Percentiles rank a stretch among this genome's conserved stretches.
phyloP scores from a whole-genome alignment of 2,888 invertebrate species.

The Thecocarcelia acutangulata region DNA sequence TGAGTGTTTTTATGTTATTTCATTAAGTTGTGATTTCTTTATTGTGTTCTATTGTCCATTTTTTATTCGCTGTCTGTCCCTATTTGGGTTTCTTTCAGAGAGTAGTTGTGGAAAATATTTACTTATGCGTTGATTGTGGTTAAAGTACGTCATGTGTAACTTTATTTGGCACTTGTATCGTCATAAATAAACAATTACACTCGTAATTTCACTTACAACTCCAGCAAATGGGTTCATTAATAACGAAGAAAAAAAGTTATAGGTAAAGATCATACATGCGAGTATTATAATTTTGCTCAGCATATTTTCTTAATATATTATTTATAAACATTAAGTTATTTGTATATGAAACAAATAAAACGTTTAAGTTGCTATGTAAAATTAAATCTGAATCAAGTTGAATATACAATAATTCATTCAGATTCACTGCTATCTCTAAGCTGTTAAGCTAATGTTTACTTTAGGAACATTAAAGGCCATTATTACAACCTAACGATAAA shows the following conservation, averaged over 20 bases:
- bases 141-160: slow-evolving; percentile 73
- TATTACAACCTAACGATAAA: no score
- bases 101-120: neutral
- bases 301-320: no score
- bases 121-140: slow-evolving; percentile 15
- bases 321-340: no score
- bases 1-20: slow-evolving; percentile 68
- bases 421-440: no score
- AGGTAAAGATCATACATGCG: neutral
- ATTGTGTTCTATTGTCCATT: slow-evolving; percentile 69
- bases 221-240: slow-evolving; percentile 66
- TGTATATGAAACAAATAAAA: no score
- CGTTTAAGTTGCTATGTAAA: no score
- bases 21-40: slow-evolving; percentile 72
- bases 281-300: no score
- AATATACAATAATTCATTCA: no score
- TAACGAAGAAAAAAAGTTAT: slow-evolving; percentile 52
- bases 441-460: no score
- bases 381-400: no score
- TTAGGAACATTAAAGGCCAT: no score
- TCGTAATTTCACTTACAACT: slow-evolving; percentile 60
- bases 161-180: slow-evolving; percentile 79
- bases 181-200: slow-evolving; percentile 80
- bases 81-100: neutral
- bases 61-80: slow-evolving; percentile 49